phyloP scores from a whole-genome alignment of 2,113 vertebrate genomes.

The Neoarius graeffei region DNA sequence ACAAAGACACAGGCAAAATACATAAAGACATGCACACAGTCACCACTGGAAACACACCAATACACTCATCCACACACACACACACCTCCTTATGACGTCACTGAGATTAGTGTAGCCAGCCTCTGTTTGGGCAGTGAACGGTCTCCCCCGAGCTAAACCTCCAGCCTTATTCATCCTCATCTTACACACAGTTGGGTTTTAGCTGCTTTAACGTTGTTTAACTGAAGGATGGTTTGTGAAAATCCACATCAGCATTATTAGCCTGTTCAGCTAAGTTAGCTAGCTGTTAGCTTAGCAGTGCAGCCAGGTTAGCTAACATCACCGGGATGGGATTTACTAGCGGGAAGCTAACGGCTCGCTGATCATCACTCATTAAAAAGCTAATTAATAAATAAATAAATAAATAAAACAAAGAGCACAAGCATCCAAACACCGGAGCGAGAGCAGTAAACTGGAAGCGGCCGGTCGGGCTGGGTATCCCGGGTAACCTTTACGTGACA shows the following conservation, averaged over 20 bases:
- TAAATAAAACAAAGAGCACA: neutral
- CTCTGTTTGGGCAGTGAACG: neutral
- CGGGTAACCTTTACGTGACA: neutral
- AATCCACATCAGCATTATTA: neutral
- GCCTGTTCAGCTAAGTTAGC: neutral
- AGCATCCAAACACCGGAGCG: neutral
- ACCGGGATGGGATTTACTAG: neutral
- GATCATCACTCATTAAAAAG: too few relatives aligned
- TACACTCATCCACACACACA: neutral
- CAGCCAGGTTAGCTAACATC: neutral
- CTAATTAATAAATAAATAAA: neutral
- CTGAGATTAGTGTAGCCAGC: neutral
- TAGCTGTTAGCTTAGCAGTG: neutral
- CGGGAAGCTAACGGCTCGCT: neutral
- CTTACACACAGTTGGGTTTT: neutral
- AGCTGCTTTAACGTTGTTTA: neutral
- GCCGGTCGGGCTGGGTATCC: accelerated
- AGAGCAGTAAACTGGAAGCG: accelerated
- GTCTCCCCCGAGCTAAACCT: neutral
- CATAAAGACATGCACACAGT: too few relatives aligned
- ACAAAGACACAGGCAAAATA: neutral
- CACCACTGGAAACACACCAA: too few relatives aligned
- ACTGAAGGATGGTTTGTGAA: neutral
- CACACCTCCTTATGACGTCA: neutral
- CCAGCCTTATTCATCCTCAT: neutral